phyloP scores from a whole-genome alignment of 2,797 vertebrate species.

The Sitta carolinensis region DNA sequence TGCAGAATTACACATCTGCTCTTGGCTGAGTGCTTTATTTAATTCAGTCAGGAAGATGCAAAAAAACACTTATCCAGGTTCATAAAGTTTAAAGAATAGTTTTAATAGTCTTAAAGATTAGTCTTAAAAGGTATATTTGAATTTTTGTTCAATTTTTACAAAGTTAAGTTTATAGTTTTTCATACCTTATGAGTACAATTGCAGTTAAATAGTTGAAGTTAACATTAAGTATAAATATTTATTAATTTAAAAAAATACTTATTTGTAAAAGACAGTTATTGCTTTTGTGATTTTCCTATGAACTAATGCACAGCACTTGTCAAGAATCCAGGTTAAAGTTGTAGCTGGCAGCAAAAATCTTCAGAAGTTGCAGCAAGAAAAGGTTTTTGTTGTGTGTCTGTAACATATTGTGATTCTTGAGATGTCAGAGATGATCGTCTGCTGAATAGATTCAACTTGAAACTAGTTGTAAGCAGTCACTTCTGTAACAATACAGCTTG shows the following conservation, averaged over 20 bases:
- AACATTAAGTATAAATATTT: not conserved
- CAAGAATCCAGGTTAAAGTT: not conserved
- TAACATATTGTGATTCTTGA: not conserved
- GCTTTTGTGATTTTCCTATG: not conserved
- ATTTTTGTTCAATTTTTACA: not conserved
- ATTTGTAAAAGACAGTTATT: not conserved
- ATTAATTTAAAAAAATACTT: not conserved
- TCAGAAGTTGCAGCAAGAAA: not conserved
- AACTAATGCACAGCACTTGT: not conserved
- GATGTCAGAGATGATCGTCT: not conserved
- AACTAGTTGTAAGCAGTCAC: not conserved
- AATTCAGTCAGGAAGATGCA: not conserved
- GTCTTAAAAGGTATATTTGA: not conserved
- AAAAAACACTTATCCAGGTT: not conserved
- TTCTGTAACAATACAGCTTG: not conserved
- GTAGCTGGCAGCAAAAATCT: not conserved
- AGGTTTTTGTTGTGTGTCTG: not conserved
- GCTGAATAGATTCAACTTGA: not conserved
- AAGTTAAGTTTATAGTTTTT: not conserved
- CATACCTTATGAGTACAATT: not conserved
- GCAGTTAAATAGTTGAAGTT: not conserved
- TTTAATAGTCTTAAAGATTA: not conserved
- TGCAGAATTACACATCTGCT: conserved; percentile 30
- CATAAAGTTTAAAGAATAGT: not conserved
- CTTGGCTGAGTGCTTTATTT: not conserved